Percentiles rank a stretch among this genome's conserved stretches.
These are phyloP conservation scores for Chironomus striatipennis DNA, from an alignment of 1,140 invertebrate species.

Conservation along the genomic window DNA sequence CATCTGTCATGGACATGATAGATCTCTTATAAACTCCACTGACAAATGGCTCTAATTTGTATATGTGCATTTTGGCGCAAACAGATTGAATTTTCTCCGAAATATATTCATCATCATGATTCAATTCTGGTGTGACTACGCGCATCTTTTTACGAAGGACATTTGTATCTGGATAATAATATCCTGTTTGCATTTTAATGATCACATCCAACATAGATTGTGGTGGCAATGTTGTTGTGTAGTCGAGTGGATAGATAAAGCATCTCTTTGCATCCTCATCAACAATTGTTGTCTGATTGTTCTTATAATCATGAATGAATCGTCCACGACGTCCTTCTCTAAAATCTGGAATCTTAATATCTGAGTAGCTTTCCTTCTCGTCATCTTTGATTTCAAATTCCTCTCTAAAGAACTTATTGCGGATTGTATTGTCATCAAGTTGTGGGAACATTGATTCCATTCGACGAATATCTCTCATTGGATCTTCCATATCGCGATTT, in stretches of 20 bases:
- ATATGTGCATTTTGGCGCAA: conserved; percentile 62
- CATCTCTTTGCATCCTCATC: conserved; percentile 66
- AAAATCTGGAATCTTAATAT: conserved; percentile 73
- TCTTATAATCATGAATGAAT: conserved; percentile 84
- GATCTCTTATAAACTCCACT: conserved; percentile 61
- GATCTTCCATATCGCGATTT: not conserved
- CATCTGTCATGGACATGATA: conserved; percentile 41
- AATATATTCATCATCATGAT: conserved; percentile 49
- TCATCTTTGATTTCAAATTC: conserved; percentile 65
- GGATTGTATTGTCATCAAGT: conserved; percentile 25
- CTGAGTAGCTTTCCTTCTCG: conserved; percentile 56
- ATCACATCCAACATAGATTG: conserved; percentile 67
- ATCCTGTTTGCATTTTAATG: conserved; percentile 68
- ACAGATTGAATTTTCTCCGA: conserved; percentile 62
- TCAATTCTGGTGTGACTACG: conserved; percentile 62
- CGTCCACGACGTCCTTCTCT: conserved; percentile 63
- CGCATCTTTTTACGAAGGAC: conserved; percentile 68
- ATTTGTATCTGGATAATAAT: conserved; percentile 74
- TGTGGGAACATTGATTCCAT: not conserved
- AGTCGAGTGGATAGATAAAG: conserved; percentile 83
- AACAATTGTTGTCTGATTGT: conserved; percentile 70
- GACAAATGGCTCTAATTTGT: conserved; percentile 57
- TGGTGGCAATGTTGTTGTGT: conserved; percentile 65
- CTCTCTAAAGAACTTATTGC: conserved; percentile 58
- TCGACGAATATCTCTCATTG: not conserved